Evolutionary conservation across 2,797 vertebrate species (phyloP).

Genomic region (Peromyscus melanophrys): DNA sequence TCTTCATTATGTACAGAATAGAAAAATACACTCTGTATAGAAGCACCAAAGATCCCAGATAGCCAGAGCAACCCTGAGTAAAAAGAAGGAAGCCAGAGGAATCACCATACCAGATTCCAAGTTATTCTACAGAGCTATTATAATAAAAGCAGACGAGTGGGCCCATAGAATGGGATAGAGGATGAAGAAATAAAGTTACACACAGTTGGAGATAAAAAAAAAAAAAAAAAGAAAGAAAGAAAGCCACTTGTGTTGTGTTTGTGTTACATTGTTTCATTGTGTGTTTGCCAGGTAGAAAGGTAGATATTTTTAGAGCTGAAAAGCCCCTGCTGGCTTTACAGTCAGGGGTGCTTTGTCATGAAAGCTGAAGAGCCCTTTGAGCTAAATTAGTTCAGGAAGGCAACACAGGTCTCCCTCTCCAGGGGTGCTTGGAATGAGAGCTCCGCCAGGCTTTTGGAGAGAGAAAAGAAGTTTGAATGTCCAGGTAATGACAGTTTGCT

Average conservation of each 20-base stretch:
- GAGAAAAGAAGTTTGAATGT: background rate
- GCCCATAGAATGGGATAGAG: background rate
- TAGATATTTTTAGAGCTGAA: background rate
- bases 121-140: background rate
- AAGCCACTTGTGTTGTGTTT: background rate
- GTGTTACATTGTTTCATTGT: background rate
- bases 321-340: background rate
- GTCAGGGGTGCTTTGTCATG: background rate
- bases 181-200: background rate
- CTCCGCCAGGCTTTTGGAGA: conserved; percentile 13
- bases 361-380: background rate
- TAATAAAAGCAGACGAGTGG: background rate
- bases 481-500: conserved; percentile 17
- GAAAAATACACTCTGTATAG: background rate
- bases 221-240: background rate
- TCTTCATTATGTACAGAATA: background rate
- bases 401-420: background rate
- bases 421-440: background rate
- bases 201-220: background rate
- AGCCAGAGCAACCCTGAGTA: background rate
- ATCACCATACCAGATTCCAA: background rate
- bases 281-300: background rate
- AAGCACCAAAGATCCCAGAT: background rate
- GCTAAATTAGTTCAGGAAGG: background rate
- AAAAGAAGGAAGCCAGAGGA: background rate